Percentiles rank a stretch among this genome's conserved stretches.
phyloP scores from a whole-genome alignment of 2,888 invertebrate species.

The Oscheius sp. region DNA sequence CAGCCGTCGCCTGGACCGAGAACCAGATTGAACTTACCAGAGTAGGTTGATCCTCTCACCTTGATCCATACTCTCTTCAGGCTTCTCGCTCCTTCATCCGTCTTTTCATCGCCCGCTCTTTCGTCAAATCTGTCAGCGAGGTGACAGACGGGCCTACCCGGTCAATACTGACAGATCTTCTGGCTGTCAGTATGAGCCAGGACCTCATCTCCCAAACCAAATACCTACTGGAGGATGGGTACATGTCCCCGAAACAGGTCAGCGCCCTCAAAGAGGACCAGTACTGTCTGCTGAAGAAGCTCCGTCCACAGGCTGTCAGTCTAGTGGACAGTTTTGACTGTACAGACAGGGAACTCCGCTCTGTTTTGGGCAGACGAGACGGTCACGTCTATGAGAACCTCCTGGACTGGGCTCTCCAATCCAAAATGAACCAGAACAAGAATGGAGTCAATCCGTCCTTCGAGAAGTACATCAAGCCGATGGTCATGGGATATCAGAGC shows the following conservation, averaged over 20 bases:
- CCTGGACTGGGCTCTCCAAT: slow-evolving; percentile 74
- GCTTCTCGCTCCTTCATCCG: slow-evolving; percentile 49
- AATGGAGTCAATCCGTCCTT: slow-evolving; percentile 44
- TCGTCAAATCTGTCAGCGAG: slow-evolving; percentile 37
- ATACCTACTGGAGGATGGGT: slow-evolving; percentile 39
- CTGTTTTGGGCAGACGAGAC: slow-evolving; percentile 74
- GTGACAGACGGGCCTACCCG: slow-evolving; percentile 75
- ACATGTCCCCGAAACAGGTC: slow-evolving; percentile 40
- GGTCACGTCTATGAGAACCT: slow-evolving; percentile 74
- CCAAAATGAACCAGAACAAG: slow-evolving; percentile 52
- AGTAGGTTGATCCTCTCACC: slow-evolving; percentile 33
- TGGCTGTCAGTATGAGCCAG: slow-evolving; percentile 80
- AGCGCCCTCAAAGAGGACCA: slow-evolving; percentile 40
- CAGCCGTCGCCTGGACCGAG: slow-evolving; percentile 61
- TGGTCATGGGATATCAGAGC: slow-evolving; percentile 50
- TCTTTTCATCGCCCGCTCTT: slow-evolving; percentile 48
- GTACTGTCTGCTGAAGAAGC: slow-evolving; percentile 45
- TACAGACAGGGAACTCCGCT: slow-evolving; percentile 74
- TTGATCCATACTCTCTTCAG: slow-evolving; percentile 20
- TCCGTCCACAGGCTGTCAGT: slow-evolving; percentile 89
- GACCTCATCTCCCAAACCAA: slow-evolving; percentile 44
- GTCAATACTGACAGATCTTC: slow-evolving; percentile 81
- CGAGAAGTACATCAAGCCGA: slow-evolving; percentile 55
- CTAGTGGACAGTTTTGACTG: slow-evolving; percentile 90
- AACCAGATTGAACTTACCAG: slow-evolving; percentile 54